These are phyloP conservation scores for Vidua chalybeata DNA, from an alignment of 2,113 vertebrate species.

Conservation along the genomic window DNA sequence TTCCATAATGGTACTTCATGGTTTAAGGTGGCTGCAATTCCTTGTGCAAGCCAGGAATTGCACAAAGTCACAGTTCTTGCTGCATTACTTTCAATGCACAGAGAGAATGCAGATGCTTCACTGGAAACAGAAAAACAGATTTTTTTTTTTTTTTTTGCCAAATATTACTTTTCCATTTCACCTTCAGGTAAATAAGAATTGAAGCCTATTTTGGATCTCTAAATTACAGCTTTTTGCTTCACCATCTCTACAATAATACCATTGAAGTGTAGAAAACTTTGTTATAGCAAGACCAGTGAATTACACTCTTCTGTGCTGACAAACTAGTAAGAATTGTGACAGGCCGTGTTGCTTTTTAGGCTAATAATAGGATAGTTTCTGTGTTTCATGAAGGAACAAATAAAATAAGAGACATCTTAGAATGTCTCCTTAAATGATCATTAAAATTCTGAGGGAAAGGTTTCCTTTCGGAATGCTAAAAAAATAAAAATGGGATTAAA, in stretches of 20 bases:
- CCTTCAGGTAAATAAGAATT: background rate
- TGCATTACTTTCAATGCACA: background rate
- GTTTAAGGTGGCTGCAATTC: background rate
- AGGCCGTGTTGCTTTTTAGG: background rate
- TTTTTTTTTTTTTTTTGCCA: too few relatives aligned
- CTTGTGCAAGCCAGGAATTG: background rate
- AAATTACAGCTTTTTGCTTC: background rate
- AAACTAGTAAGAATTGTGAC: background rate
- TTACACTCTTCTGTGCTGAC: background rate
- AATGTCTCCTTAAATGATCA: background rate
- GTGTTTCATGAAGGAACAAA: background rate
- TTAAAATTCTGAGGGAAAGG: background rate
- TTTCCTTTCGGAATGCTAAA: background rate
- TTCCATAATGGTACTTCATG: background rate
- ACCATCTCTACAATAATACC: background rate
- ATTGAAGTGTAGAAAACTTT: background rate
- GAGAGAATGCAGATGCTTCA: background rate
- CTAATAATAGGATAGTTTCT: background rate
- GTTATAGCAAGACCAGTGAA: background rate
- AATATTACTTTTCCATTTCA: background rate
- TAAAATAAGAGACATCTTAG: background rate
- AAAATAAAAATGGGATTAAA: background rate
- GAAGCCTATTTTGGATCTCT: background rate
- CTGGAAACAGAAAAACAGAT: background rate
- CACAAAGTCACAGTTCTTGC: background rate